phyloP scores from a whole-genome alignment of 2,888 invertebrate genomes.

The Liopterus haemorrhoidalis region DNA sequence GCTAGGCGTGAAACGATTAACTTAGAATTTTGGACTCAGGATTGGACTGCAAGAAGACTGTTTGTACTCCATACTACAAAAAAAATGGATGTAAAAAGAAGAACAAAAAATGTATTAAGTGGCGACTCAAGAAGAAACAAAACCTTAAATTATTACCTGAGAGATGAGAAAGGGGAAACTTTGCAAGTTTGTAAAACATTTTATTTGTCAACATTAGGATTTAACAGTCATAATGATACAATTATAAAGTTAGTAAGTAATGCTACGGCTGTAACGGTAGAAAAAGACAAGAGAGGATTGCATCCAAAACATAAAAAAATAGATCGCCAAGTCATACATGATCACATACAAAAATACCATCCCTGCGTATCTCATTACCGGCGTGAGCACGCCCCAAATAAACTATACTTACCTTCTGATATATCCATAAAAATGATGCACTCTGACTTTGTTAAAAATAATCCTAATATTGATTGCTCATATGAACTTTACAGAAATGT shows the following conservation, averaged over 20 bases:
- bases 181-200: not conserved
- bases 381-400: slow-evolving; percentile 21
- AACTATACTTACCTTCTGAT: slow-evolving; percentile 22
- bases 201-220: not conserved
- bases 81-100: not conserved
- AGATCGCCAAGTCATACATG: slow-evolving; percentile 16
- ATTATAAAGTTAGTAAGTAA: not conserved
- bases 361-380: slow-evolving; percentile 24
- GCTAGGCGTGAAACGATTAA: not conserved
- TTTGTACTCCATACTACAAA: not conserved
- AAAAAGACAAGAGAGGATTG: slow-evolving; percentile 13
- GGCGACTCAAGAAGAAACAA: not conserved
- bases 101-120: not conserved
- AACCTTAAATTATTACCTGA: not conserved
- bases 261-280: not conserved
- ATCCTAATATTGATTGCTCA: slow-evolving; percentile 22
- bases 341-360: slow-evolving; percentile 21
- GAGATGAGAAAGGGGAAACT: not conserved
- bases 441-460: slow-evolving; percentile 20
- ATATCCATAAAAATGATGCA: slow-evolving; percentile 22
- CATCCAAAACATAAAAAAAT: slow-evolving; percentile 21
- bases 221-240: not conserved
- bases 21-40: not conserved
- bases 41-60: not conserved
- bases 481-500: slow-evolving; percentile 17